Evolutionary conservation across 2,797 vertebrate genomes (phyloP), one percentile per base, ranked within the genome.

Genomic region (Hybognathus amarus): DNA sequence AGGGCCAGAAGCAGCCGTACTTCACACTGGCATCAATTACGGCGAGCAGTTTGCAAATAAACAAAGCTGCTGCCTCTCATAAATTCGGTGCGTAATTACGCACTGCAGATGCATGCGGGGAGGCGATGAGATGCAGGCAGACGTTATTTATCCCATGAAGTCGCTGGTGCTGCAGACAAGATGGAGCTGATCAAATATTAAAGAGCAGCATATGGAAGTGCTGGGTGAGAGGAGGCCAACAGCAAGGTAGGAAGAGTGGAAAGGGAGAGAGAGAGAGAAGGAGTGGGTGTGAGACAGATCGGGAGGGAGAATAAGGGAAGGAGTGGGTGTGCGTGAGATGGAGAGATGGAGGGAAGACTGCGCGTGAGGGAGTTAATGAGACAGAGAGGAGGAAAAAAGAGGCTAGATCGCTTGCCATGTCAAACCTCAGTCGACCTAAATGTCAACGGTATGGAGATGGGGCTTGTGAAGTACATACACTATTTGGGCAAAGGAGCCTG

Each of bases 141-240:
- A 93, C 94, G 95, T 95, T 95, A 95, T 96, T 96, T 95, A 95
- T 95, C 94, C 95, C 94, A 94, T 93, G 94, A 95, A 94, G 93
- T 94, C 92, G 93, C 93, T 92, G 93, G 89, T 92, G 92, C 91
- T 94, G 94, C 94, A 92, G 94, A 94, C 92, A 94, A 94, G 94
- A 94, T 93, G 94, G 93, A 93, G 93, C 93, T 95, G 94, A 95
- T 96, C 94, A 96, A 96, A 96, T 95, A 96, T 96, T 96, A 96
- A 96, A 95, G 90, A 92, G 83, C 54, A 92, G 93, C 95, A 95
- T 95, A 95, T 94, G 94, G 95, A 91, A 89, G 91, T 81, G 61
- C 40, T 91, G 85, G 91, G 89, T 89, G 93, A 94, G 93, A 93
- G 94, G 67, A 75, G 83, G 70, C 67, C 75, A 67, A 52, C 36